phyloP scores from a whole-genome alignment of 2,113 vertebrate species.

The Pangasianodon gigas region DNA sequence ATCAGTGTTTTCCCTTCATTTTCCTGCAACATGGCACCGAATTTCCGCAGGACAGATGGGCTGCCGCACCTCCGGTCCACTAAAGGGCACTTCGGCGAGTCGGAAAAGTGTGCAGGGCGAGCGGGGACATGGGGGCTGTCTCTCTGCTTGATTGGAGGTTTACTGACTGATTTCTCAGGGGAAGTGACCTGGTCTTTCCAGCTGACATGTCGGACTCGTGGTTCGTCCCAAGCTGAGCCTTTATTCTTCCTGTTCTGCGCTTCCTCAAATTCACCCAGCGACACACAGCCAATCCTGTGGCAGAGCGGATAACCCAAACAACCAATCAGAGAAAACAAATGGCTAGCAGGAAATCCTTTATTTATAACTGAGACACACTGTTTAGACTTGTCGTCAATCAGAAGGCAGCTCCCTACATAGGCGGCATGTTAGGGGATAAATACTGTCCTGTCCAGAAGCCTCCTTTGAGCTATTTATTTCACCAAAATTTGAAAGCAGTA shows the following conservation, averaged over 20 bases:
- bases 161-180: conserved; percentile 65
- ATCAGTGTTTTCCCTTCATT: conserved; percentile 75
- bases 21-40: conserved; percentile 70
- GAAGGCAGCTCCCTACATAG: neutral
- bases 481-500: no score
- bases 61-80: conserved; percentile 67
- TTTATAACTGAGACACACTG: neutral
- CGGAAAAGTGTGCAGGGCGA: conserved; percentile 76
- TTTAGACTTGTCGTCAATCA: neutral
- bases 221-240: conserved; percentile 42
- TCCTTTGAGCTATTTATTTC: no score
- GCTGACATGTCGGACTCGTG: conserved; percentile 39
- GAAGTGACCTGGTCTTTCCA: conserved; percentile 53
- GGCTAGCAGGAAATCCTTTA: neutral
- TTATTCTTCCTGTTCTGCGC: conserved; percentile 73
- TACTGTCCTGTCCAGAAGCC: neutral
- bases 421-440: neutral
- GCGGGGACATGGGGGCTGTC: conserved; percentile 70
- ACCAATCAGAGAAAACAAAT: neutral
- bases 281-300: conserved; percentile 57
- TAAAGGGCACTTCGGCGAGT: conserved; percentile 63
- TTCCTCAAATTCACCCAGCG: conserved; percentile 71
- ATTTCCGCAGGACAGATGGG: conserved; percentile 72
- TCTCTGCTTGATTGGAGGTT: conserved; percentile 70
- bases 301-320: neutral